These are phyloP conservation scores for Pocillopora meandrina DNA, from an alignment of 92 coral and sea anemone genomes.

Conservation along the genomic window DNA sequence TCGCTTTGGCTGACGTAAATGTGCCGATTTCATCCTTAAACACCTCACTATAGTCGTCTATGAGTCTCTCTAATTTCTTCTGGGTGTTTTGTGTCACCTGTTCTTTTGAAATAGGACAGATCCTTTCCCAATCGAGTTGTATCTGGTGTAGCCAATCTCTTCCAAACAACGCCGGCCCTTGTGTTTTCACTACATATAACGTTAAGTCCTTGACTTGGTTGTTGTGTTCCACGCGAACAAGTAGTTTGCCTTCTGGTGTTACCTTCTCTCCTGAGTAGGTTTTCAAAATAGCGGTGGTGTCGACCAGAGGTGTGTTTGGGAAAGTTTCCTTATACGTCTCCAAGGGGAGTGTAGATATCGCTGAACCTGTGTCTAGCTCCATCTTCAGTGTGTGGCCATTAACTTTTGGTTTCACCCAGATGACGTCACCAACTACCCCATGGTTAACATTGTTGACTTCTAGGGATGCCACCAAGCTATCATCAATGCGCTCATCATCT, in stretches of 20 bases:
- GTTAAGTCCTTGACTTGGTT: slow-evolving; percentile 29
- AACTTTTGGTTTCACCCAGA: slow-evolving; percentile 29
- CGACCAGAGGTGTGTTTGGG: slow-evolving; percentile 18
- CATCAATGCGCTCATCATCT: neutral
- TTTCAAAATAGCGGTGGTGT: slow-evolving; percentile 35
- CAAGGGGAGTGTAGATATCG: slow-evolving; percentile 19
- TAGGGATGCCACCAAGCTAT: too few relatives aligned
- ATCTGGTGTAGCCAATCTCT: slow-evolving; percentile 47
- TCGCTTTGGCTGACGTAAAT: slow-evolving; percentile 30
- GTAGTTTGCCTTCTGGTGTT: slow-evolving; percentile 37
- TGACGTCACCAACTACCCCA: neutral
- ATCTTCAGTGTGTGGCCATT: slow-evolving; percentile 38
- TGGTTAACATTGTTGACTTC: neutral
- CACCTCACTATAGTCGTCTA: slow-evolving; percentile 39
- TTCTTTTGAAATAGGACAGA: slow-evolving; percentile 3
- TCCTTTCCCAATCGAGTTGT: slow-evolving; percentile 36
- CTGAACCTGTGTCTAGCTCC: slow-evolving; percentile 3
- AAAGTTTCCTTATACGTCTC: slow-evolving; percentile 1
- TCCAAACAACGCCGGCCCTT: slow-evolving; percentile 23
- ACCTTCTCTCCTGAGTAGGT: neutral
- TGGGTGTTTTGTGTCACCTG: slow-evolving; percentile 32
- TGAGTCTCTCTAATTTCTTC: slow-evolving; percentile 26
- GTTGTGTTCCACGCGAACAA: slow-evolving; percentile 30
- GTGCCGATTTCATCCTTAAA: slow-evolving; percentile 43
- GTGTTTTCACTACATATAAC: slow-evolving; percentile 36